Percentiles rank a stretch among this genome's conserved stretches.
These are phyloP conservation scores for Nycticebus coucang DNA, from an alignment of 2,113 vertebrate genomes.

Conservation along the genomic window DNA sequence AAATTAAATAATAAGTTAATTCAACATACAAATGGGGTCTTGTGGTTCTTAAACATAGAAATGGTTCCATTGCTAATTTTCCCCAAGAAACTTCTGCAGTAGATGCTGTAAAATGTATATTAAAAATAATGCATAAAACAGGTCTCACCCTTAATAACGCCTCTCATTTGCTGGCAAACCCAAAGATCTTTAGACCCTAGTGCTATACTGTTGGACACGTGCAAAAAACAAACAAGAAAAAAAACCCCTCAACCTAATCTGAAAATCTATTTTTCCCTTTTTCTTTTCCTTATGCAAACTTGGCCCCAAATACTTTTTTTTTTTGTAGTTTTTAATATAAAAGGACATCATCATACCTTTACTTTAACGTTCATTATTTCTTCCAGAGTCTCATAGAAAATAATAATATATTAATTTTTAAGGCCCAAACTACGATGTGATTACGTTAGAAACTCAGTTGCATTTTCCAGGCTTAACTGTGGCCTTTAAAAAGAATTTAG, in stretches of 20 bases:
- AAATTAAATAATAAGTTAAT: not conserved
- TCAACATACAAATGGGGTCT: not conserved
- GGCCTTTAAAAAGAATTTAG: not conserved
- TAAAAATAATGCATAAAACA: conserved; percentile 52
- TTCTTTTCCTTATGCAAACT: not conserved
- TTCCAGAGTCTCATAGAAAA: not conserved
- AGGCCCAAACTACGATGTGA: not conserved
- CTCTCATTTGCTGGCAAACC: not conserved
- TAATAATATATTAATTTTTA: not conserved
- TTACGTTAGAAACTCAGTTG: not conserved
- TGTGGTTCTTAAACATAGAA: conserved; percentile 51
- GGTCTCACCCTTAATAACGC: not conserved
- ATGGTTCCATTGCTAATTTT: conserved; percentile 47
- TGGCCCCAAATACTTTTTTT: not conserved
- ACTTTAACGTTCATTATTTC: not conserved
- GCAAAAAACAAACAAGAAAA: not conserved
- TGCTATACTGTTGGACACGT: not conserved
- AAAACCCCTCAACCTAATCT: not conserved
- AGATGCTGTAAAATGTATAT: conserved; percentile 4
- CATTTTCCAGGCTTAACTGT: not conserved
- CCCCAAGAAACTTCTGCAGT: conserved; percentile 44
- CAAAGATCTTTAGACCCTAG: not conserved
- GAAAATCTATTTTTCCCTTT: not conserved
- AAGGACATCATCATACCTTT: not conserved
- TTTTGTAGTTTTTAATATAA: not conserved